phyloP scores from a whole-genome alignment of 1,140 invertebrate species.

The Zaprionus vittiger region DNA sequence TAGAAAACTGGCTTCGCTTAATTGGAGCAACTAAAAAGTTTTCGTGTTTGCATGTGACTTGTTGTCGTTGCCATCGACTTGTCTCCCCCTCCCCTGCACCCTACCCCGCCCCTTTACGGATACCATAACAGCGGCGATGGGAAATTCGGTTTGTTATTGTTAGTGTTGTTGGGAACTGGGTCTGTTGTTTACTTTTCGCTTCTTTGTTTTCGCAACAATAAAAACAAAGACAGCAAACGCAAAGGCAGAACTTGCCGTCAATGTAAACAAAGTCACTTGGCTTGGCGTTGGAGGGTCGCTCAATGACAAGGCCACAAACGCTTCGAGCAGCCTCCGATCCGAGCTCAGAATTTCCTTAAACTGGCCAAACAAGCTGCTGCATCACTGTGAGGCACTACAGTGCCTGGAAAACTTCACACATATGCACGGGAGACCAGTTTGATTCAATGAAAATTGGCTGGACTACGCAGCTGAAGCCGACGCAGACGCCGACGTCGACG shows the following conservation, averaged over 20 bases:
- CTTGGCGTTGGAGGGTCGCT: constrained; percentile 15
- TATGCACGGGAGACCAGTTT: constrained; percentile 55
- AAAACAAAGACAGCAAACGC: constrained; percentile 42
- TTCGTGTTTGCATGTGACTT: constrained; percentile 64
- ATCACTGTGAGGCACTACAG: neutral
- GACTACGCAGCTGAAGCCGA: constrained; percentile 10
- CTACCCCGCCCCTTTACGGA: neutral
- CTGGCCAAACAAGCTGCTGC: constrained; percentile 55
- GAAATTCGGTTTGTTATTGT: constrained; percentile 60
- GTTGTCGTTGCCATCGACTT: constrained; percentile 34
- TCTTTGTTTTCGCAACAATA: constrained; percentile 59
- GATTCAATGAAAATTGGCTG: constrained; percentile 35
- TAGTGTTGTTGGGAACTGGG: constrained; percentile 72
- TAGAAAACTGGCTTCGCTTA: constrained; percentile 38
- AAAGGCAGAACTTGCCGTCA: too few relatives aligned
- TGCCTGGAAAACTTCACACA: constrained; percentile 2
- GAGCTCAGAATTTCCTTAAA: constrained; percentile 54
- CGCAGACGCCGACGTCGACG: constrained; percentile 20
- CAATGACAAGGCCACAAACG: constrained; percentile 63
- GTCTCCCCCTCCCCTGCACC: constrained; percentile 12
- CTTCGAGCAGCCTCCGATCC: constrained; percentile 19
- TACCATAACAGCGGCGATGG: constrained; percentile 43
- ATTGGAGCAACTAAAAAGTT: constrained; percentile 59
- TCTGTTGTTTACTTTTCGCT: constrained; percentile 75
- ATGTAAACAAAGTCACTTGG: constrained; percentile 46